Conservation (phyloP, 1,140 invertebrate species). For the Hylaeus anthracinus region DNA sequence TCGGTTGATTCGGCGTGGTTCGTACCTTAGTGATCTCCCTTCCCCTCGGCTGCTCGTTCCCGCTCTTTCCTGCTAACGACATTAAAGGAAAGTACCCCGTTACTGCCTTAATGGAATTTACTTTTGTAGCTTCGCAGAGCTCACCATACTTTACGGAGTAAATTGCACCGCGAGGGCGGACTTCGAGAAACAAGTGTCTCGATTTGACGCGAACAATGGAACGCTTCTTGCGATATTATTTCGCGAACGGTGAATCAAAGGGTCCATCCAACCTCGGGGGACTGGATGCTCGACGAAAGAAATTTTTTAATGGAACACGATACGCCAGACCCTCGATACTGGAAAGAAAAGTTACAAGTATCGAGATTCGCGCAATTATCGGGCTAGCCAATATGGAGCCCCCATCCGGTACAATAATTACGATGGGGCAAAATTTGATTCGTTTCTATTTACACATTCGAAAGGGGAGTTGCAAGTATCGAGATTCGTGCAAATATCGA, state of each 20-base stretch:
- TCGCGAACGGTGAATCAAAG: constrained; percentile 3
- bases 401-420: no score
- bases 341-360: no score
- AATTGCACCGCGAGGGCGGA: constrained; percentile 66
- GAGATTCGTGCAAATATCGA: no score
- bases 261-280: not conserved
- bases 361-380: no score
- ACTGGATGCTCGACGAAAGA: not conserved
- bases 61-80: constrained; percentile 61
- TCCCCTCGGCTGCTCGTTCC: constrained; percentile 10
- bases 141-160: constrained; percentile 59
- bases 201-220: constrained; percentile 42
- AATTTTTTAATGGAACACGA: not conserved
- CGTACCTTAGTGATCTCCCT: constrained; percentile 32
- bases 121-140: constrained; percentile 73
- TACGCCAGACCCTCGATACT: no score
- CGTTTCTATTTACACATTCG: no score
- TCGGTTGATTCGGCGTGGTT: constrained; percentile 26
- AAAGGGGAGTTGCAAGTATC: no score
- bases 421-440: no score
- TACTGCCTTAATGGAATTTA: constrained; percentile 74
- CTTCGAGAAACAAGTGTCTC: constrained; percentile 57
- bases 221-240: constrained; percentile 16
- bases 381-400: no score
- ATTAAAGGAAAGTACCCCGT: constrained; percentile 72